Conservation (phyloP, 2,888 invertebrate genomes). For the Dusona sp. region DNA sequence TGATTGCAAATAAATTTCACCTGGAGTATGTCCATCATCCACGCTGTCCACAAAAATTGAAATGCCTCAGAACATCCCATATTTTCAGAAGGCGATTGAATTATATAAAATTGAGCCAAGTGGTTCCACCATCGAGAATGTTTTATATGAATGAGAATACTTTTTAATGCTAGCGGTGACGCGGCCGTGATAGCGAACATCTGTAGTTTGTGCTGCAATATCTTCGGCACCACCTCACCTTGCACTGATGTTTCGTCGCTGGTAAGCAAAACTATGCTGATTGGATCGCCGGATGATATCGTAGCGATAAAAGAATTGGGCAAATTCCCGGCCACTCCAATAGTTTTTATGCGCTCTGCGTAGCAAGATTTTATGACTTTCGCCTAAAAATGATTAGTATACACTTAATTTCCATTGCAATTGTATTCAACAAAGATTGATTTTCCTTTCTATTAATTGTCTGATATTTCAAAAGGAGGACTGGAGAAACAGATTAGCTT, state of each 20-base stretch:
- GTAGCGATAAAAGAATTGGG: neutral
- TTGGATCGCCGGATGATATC: neutral
- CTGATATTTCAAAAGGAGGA: neutral
- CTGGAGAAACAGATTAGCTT: neutral
- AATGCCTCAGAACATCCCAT: slow-evolving; percentile 63
- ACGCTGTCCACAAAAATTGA: slow-evolving; percentile 58
- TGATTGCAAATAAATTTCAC: slow-evolving; percentile 67
- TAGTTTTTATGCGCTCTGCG: neutral
- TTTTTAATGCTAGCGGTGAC: neutral
- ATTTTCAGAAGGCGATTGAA: slow-evolving; percentile 30
- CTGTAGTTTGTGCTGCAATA: slow-evolving; percentile 5
- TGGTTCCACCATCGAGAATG: slow-evolving; percentile 71
- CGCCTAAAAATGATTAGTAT: neutral
- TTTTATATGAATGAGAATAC: slow-evolving; percentile 26
- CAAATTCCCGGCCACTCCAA: slow-evolving; percentile 27
- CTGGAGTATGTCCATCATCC: slow-evolving; percentile 66
- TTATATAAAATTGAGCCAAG: slow-evolving; percentile 59
- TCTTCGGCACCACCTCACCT: neutral
- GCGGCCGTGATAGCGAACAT: slow-evolving; percentile 24
- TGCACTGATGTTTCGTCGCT: neutral
- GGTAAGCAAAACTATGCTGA: slow-evolving; percentile 23
- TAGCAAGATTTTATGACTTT: slow-evolving; percentile 23
- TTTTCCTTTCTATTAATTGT: neutral
- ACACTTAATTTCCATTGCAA: neutral
- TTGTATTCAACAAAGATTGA: neutral